These are phyloP conservation scores for Lepidurus packardi DNA, from an alignment of 1,140 invertebrate species.

Conservation along the genomic window DNA sequence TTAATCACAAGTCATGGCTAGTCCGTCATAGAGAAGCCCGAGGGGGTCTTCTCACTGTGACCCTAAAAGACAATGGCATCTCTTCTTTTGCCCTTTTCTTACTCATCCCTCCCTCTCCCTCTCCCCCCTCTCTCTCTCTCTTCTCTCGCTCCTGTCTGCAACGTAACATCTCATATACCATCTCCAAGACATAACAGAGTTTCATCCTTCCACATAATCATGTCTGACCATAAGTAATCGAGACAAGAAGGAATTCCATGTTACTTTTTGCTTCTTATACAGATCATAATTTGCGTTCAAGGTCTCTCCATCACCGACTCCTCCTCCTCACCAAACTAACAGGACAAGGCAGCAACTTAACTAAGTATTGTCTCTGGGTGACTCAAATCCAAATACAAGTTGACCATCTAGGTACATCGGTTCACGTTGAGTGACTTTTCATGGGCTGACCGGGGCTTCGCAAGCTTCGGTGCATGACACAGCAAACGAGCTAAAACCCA, in stretches of 20 bases:
- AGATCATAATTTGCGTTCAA: neutral
- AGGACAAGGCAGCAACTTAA: too few species aligned
- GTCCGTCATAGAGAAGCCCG: slow-evolving; percentile 26
- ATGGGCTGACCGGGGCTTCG: too few species aligned
- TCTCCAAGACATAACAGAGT: slow-evolving; percentile 6
- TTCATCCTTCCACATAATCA: slow-evolving; percentile 19
- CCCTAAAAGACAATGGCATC: slow-evolving; percentile 21
- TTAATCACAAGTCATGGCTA: slow-evolving; percentile 28
- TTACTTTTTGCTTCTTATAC: slow-evolving; percentile 5
- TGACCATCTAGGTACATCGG: too few species aligned
- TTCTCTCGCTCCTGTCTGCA: neutral
- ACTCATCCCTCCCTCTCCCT: neutral
- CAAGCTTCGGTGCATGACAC: too few species aligned
- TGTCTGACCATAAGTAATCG: slow-evolving; percentile 18
- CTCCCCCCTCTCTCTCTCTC: neutral
- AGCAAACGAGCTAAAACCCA: too few species aligned
- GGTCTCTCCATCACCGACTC: neutral
- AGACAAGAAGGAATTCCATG: slow-evolving; percentile 6
- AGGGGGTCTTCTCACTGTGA: slow-evolving; percentile 24
- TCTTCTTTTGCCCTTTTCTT: slow-evolving; percentile 15
- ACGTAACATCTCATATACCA: slow-evolving; percentile 3
- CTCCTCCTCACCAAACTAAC: too few species aligned
- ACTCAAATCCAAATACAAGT: too few species aligned
- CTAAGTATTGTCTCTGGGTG: too few species aligned
- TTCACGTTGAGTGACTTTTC: too few species aligned